Evolutionary conservation across 2,888 invertebrate genomes (phyloP).

Genomic region (Cybosia mesomella): DNA sequence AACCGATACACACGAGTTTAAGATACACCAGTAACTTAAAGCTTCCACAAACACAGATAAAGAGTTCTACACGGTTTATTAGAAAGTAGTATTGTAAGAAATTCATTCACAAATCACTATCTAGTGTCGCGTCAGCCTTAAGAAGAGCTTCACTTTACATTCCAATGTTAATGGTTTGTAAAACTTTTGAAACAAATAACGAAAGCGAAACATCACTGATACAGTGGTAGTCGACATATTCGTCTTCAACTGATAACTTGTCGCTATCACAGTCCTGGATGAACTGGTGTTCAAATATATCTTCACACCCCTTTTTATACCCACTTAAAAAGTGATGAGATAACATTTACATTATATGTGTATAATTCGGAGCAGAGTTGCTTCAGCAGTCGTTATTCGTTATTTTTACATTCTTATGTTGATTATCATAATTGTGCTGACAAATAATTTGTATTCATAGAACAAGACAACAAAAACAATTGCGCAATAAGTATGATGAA

Average conservation of each 20-base stretch:
- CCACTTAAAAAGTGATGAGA: not conserved
- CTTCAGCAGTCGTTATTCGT: too few relatives aligned
- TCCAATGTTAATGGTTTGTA: not conserved
- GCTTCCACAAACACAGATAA: too few relatives aligned
- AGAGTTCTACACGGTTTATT: too few relatives aligned
- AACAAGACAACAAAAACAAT: too few relatives aligned
- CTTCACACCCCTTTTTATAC: not conserved
- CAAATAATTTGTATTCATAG: too few relatives aligned
- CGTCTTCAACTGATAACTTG: not conserved
- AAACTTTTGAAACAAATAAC: not conserved
- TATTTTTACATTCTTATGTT: too few relatives aligned
- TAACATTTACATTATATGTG: not conserved
- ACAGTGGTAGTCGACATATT: not conserved
- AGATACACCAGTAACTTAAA: too few relatives aligned
- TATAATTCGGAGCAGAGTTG: too few relatives aligned
- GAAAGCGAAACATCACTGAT: not conserved
- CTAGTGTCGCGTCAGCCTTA: not conserved
- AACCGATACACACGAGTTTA: too few relatives aligned
- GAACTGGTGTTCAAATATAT: not conserved
- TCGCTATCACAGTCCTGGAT: not conserved
- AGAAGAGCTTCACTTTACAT: not conserved
- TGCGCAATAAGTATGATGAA: too few relatives aligned
- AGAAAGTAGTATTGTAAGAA: too few relatives aligned
- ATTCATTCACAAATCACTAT: not conserved
- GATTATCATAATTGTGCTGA: too few relatives aligned